Conservation (phyloP, 1,140 invertebrate genomes). For the Mamestra configurata region DNA sequence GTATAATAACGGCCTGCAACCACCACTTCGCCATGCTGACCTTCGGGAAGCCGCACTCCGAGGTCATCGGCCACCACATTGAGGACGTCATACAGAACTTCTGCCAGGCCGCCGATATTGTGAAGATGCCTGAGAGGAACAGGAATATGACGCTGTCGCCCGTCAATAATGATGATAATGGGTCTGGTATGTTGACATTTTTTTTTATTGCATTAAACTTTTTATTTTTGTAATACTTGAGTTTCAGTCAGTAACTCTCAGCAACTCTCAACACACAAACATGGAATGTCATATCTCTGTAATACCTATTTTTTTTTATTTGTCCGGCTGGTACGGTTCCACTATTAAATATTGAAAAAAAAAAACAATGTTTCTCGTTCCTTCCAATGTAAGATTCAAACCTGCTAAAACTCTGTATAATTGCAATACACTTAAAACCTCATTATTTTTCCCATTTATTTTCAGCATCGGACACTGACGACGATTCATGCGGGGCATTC, state of each 20-base stretch:
- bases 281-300: no score
- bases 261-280: no score
- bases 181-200: conserved; percentile 64
- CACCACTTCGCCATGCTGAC: conserved; percentile 90
- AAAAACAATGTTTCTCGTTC: no score
- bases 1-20: conserved; percentile 90
- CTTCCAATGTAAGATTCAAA: no score
- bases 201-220: neutral
- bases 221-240: no score
- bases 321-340: no score
- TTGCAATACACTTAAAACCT: neutral
- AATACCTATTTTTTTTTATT: no score
- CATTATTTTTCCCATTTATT: conserved; percentile 12
- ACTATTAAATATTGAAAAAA: no score
- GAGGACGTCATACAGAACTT: conserved; percentile 88
- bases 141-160: conserved; percentile 87
- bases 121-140: conserved; percentile 77
- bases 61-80: conserved; percentile 89
- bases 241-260: no score
- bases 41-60: conserved; percentile 89
- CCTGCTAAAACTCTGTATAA: no score
- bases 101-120: conserved; percentile 82
- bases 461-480: conserved; percentile 85
- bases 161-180: conserved; percentile 86
- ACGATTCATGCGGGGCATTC: conserved; percentile 84